Conservation (phyloP, 2,113 vertebrate genomes). For the Chunga burmeisteri region DNA sequence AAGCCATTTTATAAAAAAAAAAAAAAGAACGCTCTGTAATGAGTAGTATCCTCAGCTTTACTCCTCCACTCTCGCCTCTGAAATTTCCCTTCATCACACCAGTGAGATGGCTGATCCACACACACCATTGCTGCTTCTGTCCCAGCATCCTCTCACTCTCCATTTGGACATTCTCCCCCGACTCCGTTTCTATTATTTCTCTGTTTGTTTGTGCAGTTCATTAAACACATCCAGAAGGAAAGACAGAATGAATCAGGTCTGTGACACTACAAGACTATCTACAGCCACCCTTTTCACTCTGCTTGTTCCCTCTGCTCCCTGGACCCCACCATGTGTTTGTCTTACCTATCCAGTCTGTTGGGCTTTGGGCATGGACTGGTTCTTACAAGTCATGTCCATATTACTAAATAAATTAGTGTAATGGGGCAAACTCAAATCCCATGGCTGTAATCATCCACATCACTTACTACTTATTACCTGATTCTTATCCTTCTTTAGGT, state of each 20-base stretch:
- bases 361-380: neutral
- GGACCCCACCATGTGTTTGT: neutral
- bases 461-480: neutral
- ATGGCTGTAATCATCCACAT: neutral
- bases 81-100: neutral
- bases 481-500: neutral
- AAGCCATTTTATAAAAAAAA: neutral
- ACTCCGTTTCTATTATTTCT: neutral
- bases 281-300: neutral
- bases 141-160: neutral
- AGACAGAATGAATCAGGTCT: neutral
- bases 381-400: neutral
- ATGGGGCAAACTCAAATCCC: neutral
- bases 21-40: neutral
- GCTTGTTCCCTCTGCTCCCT: neutral
- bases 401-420: neutral
- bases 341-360: neutral
- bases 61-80: neutral
- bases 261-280: neutral
- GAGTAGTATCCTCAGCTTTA: neutral
- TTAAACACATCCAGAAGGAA: neutral
- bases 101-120: neutral
- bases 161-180: neutral
- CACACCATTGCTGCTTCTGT: neutral
- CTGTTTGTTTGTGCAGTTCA: neutral